A percentile compares a stretch with the other conserved stretches of the same genome.
phyloP scores from a whole-genome alignment of 1,140 invertebrate species.

The Schlechtendalia chinensis region DNA sequence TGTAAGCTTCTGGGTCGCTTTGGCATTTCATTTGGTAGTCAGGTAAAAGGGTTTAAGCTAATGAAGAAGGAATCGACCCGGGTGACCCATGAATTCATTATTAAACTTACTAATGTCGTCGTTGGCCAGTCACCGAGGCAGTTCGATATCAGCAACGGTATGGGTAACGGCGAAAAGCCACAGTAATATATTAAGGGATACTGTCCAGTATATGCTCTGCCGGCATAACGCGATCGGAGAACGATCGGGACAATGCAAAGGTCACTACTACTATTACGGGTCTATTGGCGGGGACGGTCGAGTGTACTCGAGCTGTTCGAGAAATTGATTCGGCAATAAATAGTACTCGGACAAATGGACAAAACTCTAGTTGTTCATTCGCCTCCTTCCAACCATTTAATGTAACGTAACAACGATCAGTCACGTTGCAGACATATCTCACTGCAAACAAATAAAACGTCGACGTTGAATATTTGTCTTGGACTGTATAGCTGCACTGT shows the following conservation, averaged over 20 bases:
- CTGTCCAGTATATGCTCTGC: neutral
- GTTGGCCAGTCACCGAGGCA: constrained; percentile 5
- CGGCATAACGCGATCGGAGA: neutral
- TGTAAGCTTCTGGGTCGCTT: constrained; percentile 20
- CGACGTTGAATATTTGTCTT: neutral
- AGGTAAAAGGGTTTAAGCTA: constrained; percentile 45
- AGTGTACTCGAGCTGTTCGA: constrained; percentile 20
- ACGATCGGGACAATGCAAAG: constrained; percentile 5
- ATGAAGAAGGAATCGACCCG: constrained; percentile 45
- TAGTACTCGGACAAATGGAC: constrained; percentile 4
- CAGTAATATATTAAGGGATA: constrained; percentile 3
- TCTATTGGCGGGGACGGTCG: constrained; percentile 14
- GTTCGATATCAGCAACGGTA: constrained; percentile 3
- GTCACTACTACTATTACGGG: constrained; percentile 5
- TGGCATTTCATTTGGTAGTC: constrained; percentile 4
- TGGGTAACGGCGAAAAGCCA: neutral
- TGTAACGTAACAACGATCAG: neutral
- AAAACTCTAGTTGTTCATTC: constrained; percentile 25
- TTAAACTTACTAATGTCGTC: constrained; percentile 25
- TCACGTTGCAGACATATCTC: neutral
- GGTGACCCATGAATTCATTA: constrained; percentile 39
- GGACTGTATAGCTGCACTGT: neutral
- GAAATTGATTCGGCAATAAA: constrained; percentile 42
- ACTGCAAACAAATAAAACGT: constrained; percentile 7
- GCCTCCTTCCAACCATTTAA: neutral